These are phyloP conservation scores for Cephus rjabovi DNA, from an alignment of 2,888 invertebrate species.

Conservation along the genomic window DNA sequence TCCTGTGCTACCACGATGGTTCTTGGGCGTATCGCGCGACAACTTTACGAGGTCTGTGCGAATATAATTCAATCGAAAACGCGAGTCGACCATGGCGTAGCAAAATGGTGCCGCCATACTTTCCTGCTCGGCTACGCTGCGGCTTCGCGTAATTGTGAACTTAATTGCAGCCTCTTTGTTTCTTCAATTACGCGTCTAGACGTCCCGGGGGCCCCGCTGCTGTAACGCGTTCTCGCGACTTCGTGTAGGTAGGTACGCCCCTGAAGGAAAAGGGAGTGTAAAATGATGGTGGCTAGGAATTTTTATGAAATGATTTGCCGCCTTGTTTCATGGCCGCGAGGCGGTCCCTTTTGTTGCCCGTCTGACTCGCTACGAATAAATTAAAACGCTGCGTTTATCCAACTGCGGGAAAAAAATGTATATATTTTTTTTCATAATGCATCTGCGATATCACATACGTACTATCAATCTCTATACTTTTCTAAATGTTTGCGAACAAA, in stretches of 20 bases:
- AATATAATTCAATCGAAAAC: slow-evolving; percentile 59
- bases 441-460: not conserved
- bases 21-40: not conserved
- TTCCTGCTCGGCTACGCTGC: slow-evolving; percentile 37
- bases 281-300: slow-evolving; percentile 44
- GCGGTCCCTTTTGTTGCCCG: slow-evolving; percentile 16
- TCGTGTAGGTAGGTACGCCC: slow-evolving; percentile 19
- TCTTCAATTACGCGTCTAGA: slow-evolving; percentile 63
- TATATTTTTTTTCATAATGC: not conserved
- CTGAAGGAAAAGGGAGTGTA: slow-evolving; percentile 30
- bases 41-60: slow-evolving; percentile 13
- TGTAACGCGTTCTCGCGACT: slow-evolving; percentile 11
- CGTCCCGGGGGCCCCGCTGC: slow-evolving; percentile 18
- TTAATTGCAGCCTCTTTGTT: slow-evolving; percentile 64
- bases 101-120: slow-evolving; percentile 46
- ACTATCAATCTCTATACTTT: not conserved
- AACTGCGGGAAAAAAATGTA: slow-evolving; percentile 16
- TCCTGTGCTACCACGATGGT: not conserved
- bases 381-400: slow-evolving; percentile 15
- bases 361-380: slow-evolving; percentile 14
- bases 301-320: slow-evolving; percentile 56
- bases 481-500: not conserved
- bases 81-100: slow-evolving; percentile 36
- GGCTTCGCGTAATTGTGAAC: slow-evolving; percentile 53
- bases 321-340: slow-evolving; percentile 12